A percentile compares a stretch with the other conserved stretches of the same genome.
Conservation (phyloP, 92 coral and sea anemone genomes). For the Epizoanthus scotinus region DNA sequence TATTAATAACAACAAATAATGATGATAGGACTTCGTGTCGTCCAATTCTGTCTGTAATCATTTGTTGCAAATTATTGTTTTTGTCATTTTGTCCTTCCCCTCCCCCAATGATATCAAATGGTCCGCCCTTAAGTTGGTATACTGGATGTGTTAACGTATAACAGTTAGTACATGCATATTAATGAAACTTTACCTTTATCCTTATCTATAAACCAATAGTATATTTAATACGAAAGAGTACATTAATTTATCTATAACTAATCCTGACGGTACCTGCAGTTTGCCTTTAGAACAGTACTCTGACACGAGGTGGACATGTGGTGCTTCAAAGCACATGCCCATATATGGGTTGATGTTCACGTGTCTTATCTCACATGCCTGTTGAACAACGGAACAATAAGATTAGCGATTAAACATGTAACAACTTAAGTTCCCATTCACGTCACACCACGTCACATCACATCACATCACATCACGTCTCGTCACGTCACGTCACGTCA, state of each 20-base stretch:
- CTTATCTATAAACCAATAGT: neutral
- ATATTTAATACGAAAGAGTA: too few relatives aligned
- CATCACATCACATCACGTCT: too few relatives aligned
- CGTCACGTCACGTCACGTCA: too few relatives aligned
- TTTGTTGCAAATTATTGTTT: too few relatives aligned
- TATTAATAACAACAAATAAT: too few relatives aligned
- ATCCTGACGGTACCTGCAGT: constrained; percentile 51
- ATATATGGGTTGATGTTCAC: constrained; percentile 73
- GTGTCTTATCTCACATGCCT: constrained; percentile 80
- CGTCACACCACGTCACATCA: neutral
- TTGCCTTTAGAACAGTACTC: constrained; percentile 83
- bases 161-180: neutral
- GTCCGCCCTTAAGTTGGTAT: too few relatives aligned
- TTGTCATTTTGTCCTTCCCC: too few relatives aligned
- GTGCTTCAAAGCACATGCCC: constrained; percentile 70
- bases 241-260: neutral
- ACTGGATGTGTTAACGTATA: too few relatives aligned
- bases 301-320: constrained; percentile 56
- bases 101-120: too few relatives aligned
- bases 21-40: too few relatives aligned
- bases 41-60: too few relatives aligned
- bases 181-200: too few relatives aligned
- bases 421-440: neutral
- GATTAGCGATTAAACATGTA: neutral
- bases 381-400: neutral